Conservation (phyloP, 1,140 invertebrate species). For the Riptortus pedestris region DNA sequence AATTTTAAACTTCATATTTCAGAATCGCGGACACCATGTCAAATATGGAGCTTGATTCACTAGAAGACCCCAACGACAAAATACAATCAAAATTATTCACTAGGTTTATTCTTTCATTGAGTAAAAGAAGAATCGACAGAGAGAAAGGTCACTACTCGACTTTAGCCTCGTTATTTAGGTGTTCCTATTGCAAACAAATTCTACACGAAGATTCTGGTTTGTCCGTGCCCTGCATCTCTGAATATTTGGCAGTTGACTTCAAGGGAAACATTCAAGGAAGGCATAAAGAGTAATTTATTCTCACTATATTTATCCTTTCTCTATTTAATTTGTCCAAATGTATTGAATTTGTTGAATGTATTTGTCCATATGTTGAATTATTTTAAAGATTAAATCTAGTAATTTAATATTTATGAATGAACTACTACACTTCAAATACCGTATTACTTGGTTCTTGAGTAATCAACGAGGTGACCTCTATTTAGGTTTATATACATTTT, state of each 20-base stretch:
- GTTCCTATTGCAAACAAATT: conserved; percentile 50
- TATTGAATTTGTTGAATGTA: too few relatives aligned
- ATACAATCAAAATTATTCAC: conserved; percentile 71
- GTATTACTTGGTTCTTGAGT: too few relatives aligned
- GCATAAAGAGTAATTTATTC: conserved; percentile 31
- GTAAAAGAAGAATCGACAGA: conserved; percentile 56
- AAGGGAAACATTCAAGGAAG: conserved; percentile 29
- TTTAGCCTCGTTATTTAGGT: conserved; percentile 54
- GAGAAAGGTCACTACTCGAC: conserved; percentile 65
- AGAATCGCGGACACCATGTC: conserved; percentile 69
- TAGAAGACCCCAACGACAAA: conserved; percentile 70
- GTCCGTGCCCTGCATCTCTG: conserved; percentile 28
- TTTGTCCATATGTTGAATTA: too few relatives aligned
- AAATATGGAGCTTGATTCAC: conserved; percentile 62
- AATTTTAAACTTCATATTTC: too few relatives aligned
- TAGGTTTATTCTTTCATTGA: conserved; percentile 65
- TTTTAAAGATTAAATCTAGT: too few relatives aligned
- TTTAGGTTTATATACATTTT: too few relatives aligned
- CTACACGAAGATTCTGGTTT: conserved; percentile 26
- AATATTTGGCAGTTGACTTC: conserved; percentile 27
- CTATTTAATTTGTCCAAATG: too few relatives aligned
- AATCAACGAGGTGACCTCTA: too few relatives aligned
- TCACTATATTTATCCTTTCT: too few relatives aligned
- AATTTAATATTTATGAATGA: too few relatives aligned
- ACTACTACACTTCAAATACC: too few relatives aligned